phyloP scores from a whole-genome alignment of 2,888 invertebrate species.

The Aphodius granarius region DNA sequence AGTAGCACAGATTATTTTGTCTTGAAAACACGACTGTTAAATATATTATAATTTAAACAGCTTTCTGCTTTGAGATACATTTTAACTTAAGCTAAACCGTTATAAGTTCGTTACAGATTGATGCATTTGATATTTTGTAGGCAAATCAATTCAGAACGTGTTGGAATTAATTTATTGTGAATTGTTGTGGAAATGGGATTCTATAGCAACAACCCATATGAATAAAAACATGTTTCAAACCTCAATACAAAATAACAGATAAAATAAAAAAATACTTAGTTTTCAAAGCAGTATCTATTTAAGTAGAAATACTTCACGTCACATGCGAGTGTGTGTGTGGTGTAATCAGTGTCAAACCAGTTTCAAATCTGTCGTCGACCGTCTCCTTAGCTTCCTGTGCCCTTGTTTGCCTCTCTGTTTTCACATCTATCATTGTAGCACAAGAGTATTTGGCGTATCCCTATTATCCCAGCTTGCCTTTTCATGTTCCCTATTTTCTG shows the following conservation, averaged over 20 bases:
- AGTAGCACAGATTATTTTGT: too few species aligned
- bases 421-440: constrained; percentile 27
- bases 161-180: too few species aligned
- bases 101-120: too few species aligned
- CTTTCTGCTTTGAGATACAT: too few species aligned
- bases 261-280: background rate
- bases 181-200: too few species aligned
- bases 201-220: background rate
- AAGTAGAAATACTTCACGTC: background rate
- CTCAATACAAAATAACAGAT: background rate
- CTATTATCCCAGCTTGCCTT: constrained; percentile 7
- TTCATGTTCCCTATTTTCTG: background rate
- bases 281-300: background rate
- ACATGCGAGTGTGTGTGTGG: constrained; percentile 17
- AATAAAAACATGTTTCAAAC: background rate
- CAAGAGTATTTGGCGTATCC: constrained; percentile 21
- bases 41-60: too few species aligned
- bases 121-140: too few species aligned
- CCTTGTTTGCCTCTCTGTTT: constrained; percentile 15
- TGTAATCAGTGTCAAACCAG: constrained; percentile 30
- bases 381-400: constrained; percentile 25
- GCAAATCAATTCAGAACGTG: too few species aligned
- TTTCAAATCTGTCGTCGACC: constrained; percentile 29
- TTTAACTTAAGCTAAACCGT: too few species aligned
- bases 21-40: too few species aligned